Conservation (phyloP, 2,888 invertebrate genomes). For the Miltochrista miniata region DNA sequence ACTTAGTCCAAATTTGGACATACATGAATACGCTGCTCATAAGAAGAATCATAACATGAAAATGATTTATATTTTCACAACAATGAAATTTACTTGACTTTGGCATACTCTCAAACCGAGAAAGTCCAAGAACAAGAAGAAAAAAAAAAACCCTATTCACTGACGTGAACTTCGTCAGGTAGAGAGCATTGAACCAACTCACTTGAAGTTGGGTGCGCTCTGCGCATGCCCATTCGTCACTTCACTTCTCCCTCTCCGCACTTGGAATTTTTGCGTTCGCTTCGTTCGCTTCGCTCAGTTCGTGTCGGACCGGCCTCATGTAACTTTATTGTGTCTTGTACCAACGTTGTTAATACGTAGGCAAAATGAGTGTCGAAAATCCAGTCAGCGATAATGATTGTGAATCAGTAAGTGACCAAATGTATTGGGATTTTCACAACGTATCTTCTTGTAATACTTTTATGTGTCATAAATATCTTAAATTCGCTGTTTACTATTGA, state of each 20-base stretch:
- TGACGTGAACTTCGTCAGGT: constrained; percentile 31
- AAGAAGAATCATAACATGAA: too few relatives aligned
- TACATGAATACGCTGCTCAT: too few relatives aligned
- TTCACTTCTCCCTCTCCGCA: too few relatives aligned
- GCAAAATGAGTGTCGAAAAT: constrained; percentile 87
- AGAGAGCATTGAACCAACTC: constrained; percentile 53
- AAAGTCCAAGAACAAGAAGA: too few relatives aligned
- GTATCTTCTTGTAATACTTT: constrained; percentile 34
- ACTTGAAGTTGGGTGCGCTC: constrained; percentile 57
- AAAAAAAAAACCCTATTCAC: background rate
- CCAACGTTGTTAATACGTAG: constrained; percentile 75
- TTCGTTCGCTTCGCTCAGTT: constrained; percentile 3
- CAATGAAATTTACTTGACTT: too few relatives aligned
- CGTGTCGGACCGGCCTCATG: constrained; percentile 59
- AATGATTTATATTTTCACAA: too few relatives aligned
- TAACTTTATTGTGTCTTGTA: constrained; percentile 50
- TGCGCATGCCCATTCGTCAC: constrained; percentile 84
- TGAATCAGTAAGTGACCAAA: constrained; percentile 83
- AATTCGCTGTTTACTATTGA: constrained; percentile 77
- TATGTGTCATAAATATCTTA: constrained; percentile 17
- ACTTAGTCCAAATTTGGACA: too few relatives aligned
- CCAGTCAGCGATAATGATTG: constrained; percentile 83
- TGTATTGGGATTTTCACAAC: constrained; percentile 32
- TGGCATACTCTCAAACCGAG: too few relatives aligned
- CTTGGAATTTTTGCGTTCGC: constrained; percentile 79